Evolutionary conservation across 2,888 invertebrate species (phyloP), one percentile per base, ranked within the genome.

Genomic region (Belgica antarctica): DNA sequence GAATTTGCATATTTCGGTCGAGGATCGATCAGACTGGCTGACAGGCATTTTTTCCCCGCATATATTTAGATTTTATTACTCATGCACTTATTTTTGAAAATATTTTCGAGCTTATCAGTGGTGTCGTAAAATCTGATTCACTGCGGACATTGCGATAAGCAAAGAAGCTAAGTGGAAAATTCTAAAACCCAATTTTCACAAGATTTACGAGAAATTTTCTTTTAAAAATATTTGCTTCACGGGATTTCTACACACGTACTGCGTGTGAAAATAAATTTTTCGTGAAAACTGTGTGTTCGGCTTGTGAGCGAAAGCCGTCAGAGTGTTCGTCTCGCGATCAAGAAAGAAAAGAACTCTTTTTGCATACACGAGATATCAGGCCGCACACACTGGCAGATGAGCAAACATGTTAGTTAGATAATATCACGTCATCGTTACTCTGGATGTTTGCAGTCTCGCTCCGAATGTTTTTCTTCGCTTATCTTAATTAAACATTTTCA

Each of bases 1-100:
- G 84, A 90, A 90, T 85, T 89, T 90, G 89, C 91, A 91, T 88
- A 91, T 90, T 84, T 91, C 91, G 83, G 90, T 89, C 86, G 89
- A 88, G 84, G 90, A 90, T 83, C 86, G 86, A 82, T 85, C 86
- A 82, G 81, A 80, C 80, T 84, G 84, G 80, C 84, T 83, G 81
- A 85, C 84, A 82, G 84, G 85, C 85, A 85, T 85, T 79, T 78
- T 82, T 82, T 78, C 76, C 76, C 75, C 75, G 15, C 52, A 52
- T 19, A 24, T 7, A 52, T 52, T 52, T 22, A 52, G 24, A 24
- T 22, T 22, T 22, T n/a, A 15, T 46, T 15, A 5, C 24, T 52
- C 52, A 22, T 22, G 52, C 41, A 41, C 41, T n/a, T n/a, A n/a
- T n/a, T n/a, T n/a, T n/a, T n/a, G n/a, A n/a, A n/a, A n/a, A n/a